These are phyloP conservation scores for Tetranychus cinnabarinus DNA, from an alignment of 1,140 invertebrate species.

Conservation along the genomic window DNA sequence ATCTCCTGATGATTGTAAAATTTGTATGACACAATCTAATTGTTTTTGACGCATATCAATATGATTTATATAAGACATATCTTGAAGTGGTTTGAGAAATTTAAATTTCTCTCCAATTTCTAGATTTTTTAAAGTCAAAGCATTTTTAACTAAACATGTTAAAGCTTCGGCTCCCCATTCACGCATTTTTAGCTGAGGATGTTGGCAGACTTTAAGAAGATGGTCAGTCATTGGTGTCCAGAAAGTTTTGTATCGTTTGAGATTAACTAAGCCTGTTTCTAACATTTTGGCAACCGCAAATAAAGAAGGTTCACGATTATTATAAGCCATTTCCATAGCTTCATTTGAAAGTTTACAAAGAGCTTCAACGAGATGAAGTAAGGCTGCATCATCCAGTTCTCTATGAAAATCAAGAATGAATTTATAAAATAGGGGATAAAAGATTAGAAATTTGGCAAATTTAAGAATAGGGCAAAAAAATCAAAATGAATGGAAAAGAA, in stretches of 20 bases:
- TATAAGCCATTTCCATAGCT: constrained; percentile 87
- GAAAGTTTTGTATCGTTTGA: constrained; percentile 71
- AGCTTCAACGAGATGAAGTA: constrained; percentile 89
- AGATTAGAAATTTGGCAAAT: not conserved
- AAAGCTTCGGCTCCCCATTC: constrained; percentile 94
- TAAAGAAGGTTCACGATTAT: constrained; percentile 35
- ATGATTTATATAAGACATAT: constrained; percentile 58
- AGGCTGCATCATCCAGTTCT: constrained; percentile 70
- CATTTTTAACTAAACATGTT: constrained; percentile 75
- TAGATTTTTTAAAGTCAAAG: constrained; percentile 48
- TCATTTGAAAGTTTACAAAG: constrained; percentile 85
- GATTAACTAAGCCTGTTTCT: constrained; percentile 84
- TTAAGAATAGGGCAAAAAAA: not conserved
- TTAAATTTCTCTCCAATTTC: not conserved
- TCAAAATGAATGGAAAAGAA: constrained; percentile 9
- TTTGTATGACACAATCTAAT: constrained; percentile 73
- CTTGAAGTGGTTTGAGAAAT: constrained; percentile 31
- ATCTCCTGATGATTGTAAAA: constrained; percentile 76
- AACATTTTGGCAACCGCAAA: constrained; percentile 92
- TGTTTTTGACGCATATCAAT: constrained; percentile 82
- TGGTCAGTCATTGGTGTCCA: constrained; percentile 93
- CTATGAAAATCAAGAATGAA: constrained; percentile 10
- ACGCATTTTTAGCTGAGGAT: constrained; percentile 78
- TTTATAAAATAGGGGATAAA: not conserved
- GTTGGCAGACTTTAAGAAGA: constrained; percentile 68